A percentile compares a stretch with the other conserved stretches of the same genome.
Evolutionary conservation across 2,113 vertebrate genomes (phyloP).

Genomic region (Taxidea taxus): DNA sequence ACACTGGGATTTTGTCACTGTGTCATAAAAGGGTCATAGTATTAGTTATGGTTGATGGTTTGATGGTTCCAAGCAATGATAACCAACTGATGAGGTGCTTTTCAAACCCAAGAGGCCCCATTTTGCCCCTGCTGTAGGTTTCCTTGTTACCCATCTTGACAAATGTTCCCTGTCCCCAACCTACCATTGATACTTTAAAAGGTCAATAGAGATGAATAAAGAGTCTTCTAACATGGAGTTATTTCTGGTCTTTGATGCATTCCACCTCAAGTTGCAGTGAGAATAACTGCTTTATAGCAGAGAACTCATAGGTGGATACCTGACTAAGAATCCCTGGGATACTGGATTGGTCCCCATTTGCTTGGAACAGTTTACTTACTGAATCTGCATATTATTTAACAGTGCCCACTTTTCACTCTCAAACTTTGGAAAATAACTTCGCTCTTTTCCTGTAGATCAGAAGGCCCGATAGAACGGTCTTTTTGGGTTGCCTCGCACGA

Average conservation of each 20-base stretch:
- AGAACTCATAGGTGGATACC: not conserved
- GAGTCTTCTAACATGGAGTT: not conserved
- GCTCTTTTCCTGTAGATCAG: not conserved
- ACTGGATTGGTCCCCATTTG: not conserved
- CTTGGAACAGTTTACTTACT: not conserved
- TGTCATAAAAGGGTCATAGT: not conserved
- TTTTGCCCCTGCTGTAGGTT: not conserved
- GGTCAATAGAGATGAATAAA: not conserved
- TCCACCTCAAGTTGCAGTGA: not conserved
- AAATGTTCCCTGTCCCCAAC: not conserved
- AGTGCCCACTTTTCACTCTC: not conserved
- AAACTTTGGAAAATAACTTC: not conserved
- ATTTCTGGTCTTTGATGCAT: not conserved
- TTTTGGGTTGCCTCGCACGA: not conserved
- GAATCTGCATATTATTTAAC: not conserved
- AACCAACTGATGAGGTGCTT: not conserved
- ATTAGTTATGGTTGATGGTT: not conserved
- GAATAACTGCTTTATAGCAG: not conserved
- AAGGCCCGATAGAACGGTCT: not conserved
- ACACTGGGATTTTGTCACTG: not conserved
- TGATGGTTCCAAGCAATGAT: not conserved
- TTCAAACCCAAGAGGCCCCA: not conserved
- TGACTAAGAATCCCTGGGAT: not conserved
- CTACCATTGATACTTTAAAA: not conserved
- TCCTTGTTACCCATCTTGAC: not conserved